These are phyloP conservation scores for Strigamia transsilvanica DNA, from an alignment of 2,888 invertebrate species.

Conservation along the genomic window DNA sequence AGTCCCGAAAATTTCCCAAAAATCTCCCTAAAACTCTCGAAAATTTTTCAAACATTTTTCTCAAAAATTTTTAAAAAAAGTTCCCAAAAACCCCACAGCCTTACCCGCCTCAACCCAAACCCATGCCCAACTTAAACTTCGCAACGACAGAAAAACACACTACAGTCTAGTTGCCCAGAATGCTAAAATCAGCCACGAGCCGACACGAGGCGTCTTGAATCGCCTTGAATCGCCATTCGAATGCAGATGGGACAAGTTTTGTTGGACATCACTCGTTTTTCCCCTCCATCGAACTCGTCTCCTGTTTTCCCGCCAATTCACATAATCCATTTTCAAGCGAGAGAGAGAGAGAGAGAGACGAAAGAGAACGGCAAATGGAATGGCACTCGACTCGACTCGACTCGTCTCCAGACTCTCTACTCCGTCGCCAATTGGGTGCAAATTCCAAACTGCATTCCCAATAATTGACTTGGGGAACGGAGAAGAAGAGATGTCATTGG, in stretches of 20 bases:
- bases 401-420: neutral
- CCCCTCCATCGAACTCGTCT: neutral
- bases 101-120: no score
- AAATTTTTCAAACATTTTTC: no score
- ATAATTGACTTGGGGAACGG: constrained; percentile 14
- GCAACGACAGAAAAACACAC: no score
- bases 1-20: no score
- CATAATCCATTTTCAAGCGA: constrained; percentile 11
- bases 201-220: no score
- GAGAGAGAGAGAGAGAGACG: neutral
- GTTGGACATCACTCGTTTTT: neutral
- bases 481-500: neutral
- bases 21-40: no score
- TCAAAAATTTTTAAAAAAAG: no score
- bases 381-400: neutral
- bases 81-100: no score
- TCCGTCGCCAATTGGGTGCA: constrained; percentile 36
- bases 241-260: constrained; percentile 12
- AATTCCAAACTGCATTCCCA: constrained; percentile 47
- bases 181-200: no score
- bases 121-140: no score
- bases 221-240: neutral
- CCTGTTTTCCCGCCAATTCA: constrained; percentile 27
- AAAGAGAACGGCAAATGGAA: neutral
- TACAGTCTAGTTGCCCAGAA: no score